Conservation (phyloP, 1,140 invertebrate species). For the Neotoxoptera formosana region DNA sequence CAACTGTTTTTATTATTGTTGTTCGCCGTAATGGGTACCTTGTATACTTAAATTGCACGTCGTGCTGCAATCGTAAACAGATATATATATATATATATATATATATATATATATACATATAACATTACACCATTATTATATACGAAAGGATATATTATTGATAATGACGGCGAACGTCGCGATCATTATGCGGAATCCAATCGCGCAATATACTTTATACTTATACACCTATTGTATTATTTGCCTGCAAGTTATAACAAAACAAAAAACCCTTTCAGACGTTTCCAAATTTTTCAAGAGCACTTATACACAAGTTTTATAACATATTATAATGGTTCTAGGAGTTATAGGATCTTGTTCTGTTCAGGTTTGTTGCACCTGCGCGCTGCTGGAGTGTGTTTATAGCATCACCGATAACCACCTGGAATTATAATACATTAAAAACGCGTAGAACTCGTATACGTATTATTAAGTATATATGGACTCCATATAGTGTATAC, state of each 20-base stretch:
- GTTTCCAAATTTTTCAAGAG: not conserved
- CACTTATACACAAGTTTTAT: not conserved
- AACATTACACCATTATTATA: not conserved
- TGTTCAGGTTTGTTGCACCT: not conserved
- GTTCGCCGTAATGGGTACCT: conserved; percentile 14
- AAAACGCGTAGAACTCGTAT: not conserved
- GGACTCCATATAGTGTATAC: not conserved
- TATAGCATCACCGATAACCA: not conserved
- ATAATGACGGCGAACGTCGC: not conserved
- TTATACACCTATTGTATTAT: not conserved
- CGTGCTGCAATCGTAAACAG: not conserved
- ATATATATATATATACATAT: not conserved
- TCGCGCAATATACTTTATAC: not conserved
- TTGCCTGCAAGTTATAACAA: not conserved
- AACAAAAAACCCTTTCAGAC: not conserved
- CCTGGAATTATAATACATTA: not conserved
- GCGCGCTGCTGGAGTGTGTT: not conserved
- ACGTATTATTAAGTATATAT: not conserved
- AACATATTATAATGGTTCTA: not conserved
- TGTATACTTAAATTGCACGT: not conserved
- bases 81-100: no score
- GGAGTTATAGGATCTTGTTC: not conserved
- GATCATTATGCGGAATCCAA: not conserved
- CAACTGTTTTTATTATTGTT: conserved; percentile 18
- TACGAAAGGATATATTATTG: not conserved